Evolutionary conservation across 2,113 vertebrate species (phyloP), one percentile per base, ranked within the genome.

Genomic region (Cacatua alba): DNA sequence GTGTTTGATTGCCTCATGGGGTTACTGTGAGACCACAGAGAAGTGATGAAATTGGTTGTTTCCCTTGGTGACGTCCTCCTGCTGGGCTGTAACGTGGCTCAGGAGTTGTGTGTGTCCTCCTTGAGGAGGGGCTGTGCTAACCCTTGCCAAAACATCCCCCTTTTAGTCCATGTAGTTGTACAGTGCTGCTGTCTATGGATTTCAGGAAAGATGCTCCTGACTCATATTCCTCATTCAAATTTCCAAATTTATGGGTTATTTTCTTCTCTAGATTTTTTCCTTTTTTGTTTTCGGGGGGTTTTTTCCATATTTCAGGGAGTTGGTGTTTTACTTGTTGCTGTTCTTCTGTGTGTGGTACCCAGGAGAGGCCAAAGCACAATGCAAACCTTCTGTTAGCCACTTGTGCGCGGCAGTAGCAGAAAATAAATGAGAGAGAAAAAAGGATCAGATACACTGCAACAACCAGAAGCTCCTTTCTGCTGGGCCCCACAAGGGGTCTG

Each of bases 111-210:
- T 24, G 63, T 37, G 74, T 7, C 31, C 57, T 44, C 39, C 92
- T 63, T 7, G 2, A 64, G 69, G 68, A 49, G 76, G 18, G 67
- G 49, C 80, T 84, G 31, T 67, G 64, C 77, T 82, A 59, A 37
- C 23, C 19, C 53, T 52, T 1, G 0, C 33, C 5, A 1, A 49
- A 48, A 65, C 6, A 0, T 62, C 48, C 62, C 63, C 16, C 7
- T 13, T 84, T 35, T 16, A 63, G 57, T 52, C 74, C 7, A 3
- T 0, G 19, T 4, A 64, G 17, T 25, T 55, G 57, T 48, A 46
- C 67, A 20, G 11, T 0, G 2, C 55, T 62, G 69, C 65, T 49
- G 48, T 26, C 53, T 33, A 35, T 28, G 87, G 64, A 71, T 63
- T 81, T 53, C 37, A 21, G 63, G 52, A 26, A 55, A 72, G 63